phyloP scores from a whole-genome alignment of 2,797 vertebrate genomes.

The Huso huso region DNA sequence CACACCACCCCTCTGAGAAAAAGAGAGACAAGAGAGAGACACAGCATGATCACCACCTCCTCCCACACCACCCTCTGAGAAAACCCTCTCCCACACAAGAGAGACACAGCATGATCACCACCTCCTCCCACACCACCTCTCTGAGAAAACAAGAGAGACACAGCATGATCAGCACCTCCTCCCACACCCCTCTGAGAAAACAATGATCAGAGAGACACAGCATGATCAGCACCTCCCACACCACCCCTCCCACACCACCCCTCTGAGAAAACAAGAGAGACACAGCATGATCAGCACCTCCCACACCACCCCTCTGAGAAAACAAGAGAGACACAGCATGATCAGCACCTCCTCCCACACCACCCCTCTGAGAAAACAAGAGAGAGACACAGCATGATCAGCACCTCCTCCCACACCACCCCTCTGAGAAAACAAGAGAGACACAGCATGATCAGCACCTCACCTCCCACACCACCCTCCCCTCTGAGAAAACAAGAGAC shows the following conservation, averaged over 20 bases:
- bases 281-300: conserved; percentile 7
- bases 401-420: conserved; percentile 49
- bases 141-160: conserved; percentile 39
- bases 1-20: conserved; percentile 78
- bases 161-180: neutral
- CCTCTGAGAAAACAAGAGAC: conserved; percentile 12
- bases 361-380: conserved; percentile 60
- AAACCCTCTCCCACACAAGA: too few species aligned
- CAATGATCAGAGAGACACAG: too few species aligned
- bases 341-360: conserved; percentile 93
- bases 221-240: conserved; percentile 93
- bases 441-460: too few species aligned
- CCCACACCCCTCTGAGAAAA: conserved; percentile 50
- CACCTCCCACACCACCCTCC: too few species aligned
- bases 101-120: conserved; percentile 88
- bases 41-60: neutral
- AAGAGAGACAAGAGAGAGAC: conserved; percentile 12
- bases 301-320: conserved; percentile 53
- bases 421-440: conserved; percentile 31
- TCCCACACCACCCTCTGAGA: conserved; percentile 53
- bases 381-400: neutral
- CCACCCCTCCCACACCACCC: conserved; percentile 93
- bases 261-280: conserved; percentile 50
- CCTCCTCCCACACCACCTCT: conserved; percentile 92
- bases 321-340: conserved; percentile 66